phyloP scores from a whole-genome alignment of 2,888 invertebrate genomes.

The Dermolepida albohirtum region DNA sequence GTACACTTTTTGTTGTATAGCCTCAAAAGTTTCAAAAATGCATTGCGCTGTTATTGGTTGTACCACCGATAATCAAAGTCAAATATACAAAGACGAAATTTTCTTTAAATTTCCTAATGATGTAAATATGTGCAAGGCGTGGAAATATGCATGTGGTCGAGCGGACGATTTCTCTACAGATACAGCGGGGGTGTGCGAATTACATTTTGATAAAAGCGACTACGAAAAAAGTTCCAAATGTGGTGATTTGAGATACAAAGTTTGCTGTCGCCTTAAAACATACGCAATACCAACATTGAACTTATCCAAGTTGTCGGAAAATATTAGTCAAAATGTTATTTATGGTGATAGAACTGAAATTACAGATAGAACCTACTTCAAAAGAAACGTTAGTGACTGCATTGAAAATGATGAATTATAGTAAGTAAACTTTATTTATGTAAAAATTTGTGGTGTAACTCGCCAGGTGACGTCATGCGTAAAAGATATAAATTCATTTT shows the following conservation, averaged over 20 bases:
- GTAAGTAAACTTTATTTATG: too few species aligned
- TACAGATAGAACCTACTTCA: background rate
- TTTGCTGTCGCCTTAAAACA: background rate
- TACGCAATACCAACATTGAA: conserved; percentile 18
- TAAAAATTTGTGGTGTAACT: too few species aligned
- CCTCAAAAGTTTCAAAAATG: conserved; percentile 1
- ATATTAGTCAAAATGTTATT: background rate
- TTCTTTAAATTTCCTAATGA: conserved; percentile 22
- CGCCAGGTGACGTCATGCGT: too few species aligned
- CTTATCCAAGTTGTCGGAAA: conserved; percentile 11
- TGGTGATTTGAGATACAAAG: too few species aligned
- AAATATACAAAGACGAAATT: background rate
- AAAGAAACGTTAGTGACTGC: background rate
- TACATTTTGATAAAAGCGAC: conserved; percentile 19
- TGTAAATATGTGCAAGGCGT: conserved; percentile 19
- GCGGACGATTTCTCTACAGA: conserved; percentile 13
- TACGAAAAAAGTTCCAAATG: background rate
- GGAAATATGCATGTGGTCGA: conserved; percentile 24
- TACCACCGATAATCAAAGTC: background rate
- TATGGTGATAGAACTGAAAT: background rate
- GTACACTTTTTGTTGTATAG: too few species aligned
- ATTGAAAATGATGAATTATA: too few species aligned
- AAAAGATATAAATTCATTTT: too few species aligned
- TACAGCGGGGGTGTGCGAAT: conserved; percentile 6
- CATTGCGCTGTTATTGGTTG: conserved; percentile 12